Percentiles rank a stretch among this genome's conserved stretches.
Conservation (phyloP, 2,888 invertebrate genomes). For the Andrena chrysosceles region DNA sequence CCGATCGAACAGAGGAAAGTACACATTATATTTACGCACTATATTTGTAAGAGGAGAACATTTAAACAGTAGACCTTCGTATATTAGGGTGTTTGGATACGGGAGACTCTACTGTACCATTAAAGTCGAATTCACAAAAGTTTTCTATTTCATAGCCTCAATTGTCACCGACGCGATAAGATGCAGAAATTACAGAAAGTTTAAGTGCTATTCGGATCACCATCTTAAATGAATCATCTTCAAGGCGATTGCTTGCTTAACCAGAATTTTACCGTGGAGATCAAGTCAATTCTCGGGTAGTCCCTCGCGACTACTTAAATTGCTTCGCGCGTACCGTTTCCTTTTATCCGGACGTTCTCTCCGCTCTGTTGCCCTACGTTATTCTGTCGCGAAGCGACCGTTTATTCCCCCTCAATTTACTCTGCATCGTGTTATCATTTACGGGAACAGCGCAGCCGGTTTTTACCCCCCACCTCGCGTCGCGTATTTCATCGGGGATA, state of each 20-base stretch:
- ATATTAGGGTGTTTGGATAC: too few relatives aligned
- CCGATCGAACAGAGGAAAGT: too few relatives aligned
- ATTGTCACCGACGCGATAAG: too few relatives aligned
- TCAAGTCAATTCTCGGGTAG: slow-evolving; percentile 6
- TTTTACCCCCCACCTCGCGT: background rate
- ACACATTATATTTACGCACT: too few relatives aligned
- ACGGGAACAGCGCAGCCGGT: slow-evolving; percentile 1
- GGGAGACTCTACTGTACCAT: too few relatives aligned
- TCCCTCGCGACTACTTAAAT: slow-evolving; percentile 26
- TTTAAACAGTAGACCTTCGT: too few relatives aligned
- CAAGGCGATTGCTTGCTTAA: background rate
- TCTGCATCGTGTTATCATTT: slow-evolving; percentile 19
- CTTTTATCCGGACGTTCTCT: background rate
- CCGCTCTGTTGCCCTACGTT: background rate
- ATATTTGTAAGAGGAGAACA: too few relatives aligned
- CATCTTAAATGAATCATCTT: background rate
- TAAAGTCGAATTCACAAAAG: too few relatives aligned
- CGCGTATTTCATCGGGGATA: slow-evolving; percentile 11
- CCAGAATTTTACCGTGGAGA: background rate
- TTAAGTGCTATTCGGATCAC: background rate
- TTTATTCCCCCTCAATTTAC: slow-evolving; percentile 24
- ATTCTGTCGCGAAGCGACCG: slow-evolving; percentile 4
- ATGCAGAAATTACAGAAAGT: too few relatives aligned
- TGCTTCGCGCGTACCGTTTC: background rate
- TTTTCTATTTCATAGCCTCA: too few relatives aligned